Base-by-base conservation (phyloP, 2,113 vertebrate species). In the Lophotis ruficrista region DNA sequence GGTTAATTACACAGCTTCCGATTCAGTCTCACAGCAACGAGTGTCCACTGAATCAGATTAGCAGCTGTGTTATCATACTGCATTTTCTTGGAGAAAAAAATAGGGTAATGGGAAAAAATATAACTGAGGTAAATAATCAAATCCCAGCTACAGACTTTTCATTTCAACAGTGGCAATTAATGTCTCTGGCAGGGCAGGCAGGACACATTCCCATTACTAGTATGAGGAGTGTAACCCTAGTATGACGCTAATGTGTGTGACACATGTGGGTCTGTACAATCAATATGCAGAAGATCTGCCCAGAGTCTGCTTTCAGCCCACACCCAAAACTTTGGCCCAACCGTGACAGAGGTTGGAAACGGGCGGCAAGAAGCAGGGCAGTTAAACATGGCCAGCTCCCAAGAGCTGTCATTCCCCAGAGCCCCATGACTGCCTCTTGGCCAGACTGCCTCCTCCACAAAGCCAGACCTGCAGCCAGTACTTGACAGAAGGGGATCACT, bases 41-140 rank as follows among this genome's bases (percentile, higher is more conserved):
- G 35, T 41, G 58, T 17, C 27, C 25, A 56, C 23, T 47, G n/a
- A 90, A 45, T 69, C 53, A 85, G 30, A 68, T 43, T 73, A 92
- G 20, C 35, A 33, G 22, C 22, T 57, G 19, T 41, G 17, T 60
- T 31, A 57, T 30, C 14, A 58, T 43, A 47, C 7, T 50, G 13
- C 22, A 28, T 58, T 41, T 72, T 75, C 24, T 31, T 75, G 31
- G 7, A 83, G 61, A 95, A 95, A 95, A 95, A 95, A 95, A 70
- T n/a, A 91, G 75, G 78, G 3, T 71, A 79, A 58, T n/a, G 82
- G 51, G 12, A 93, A 77, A 93, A 57, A 94, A 75, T 20, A 15
- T 14, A 70, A 30, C 14, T 17, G 20, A 83, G 17, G 8, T n/a
- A 60, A 91, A 50, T 38, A 53, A 81, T 81, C 53, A 77, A 89